Evolutionary conservation across 2,888 invertebrate genomes (phyloP), one percentile per base, ranked within the genome.

Genomic region (Trichogramma evanescens): DNA sequence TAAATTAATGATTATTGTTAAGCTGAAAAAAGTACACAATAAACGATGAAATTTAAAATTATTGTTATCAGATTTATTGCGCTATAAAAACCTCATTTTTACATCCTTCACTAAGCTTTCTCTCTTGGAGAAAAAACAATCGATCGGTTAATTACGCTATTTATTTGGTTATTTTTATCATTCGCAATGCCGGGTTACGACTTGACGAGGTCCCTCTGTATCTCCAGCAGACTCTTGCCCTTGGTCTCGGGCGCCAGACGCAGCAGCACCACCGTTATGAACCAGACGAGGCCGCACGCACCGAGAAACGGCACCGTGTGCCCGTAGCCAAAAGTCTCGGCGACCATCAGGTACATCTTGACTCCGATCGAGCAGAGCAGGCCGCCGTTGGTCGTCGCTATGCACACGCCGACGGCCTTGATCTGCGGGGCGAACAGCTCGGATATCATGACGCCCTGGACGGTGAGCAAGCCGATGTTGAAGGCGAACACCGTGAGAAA

Each of bases 351-450:
- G 56, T 72, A 73, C n/a, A 68, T 50, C 60, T 73, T 72, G 1
- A 40, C 41, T 3, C 63, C 52, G 2, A 69, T 2, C 0, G 66
- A 59, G 8, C 42, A 56, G 4, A 69, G 26, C 1, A 68, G 5
- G 1, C 71, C 71, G 4, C 67, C 58, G 13, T 58, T 45, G 1
- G 67, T 55, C 0, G 63, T 63, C 0, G 62, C 40, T 0, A 72
- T 9, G 10, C 71, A 70, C 3, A 63, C 68, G 26, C 66, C 65
- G 1, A 69, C 54, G 3, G 70, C 69, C 51, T 72, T 72, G 3
- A 72, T 55, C n/a, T 72, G 68, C 0, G 70, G 66, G 1, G 68
- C 66, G 57, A 72, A 71, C 4, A 72, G 55, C 52, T 73, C 72
- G 4, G 70, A 69, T 45, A 67, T 64, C n/a, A 73, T 40, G 5